Base-by-base conservation (phyloP, 2,888 invertebrate genomes). In the Lathronympha strigana region DNA sequence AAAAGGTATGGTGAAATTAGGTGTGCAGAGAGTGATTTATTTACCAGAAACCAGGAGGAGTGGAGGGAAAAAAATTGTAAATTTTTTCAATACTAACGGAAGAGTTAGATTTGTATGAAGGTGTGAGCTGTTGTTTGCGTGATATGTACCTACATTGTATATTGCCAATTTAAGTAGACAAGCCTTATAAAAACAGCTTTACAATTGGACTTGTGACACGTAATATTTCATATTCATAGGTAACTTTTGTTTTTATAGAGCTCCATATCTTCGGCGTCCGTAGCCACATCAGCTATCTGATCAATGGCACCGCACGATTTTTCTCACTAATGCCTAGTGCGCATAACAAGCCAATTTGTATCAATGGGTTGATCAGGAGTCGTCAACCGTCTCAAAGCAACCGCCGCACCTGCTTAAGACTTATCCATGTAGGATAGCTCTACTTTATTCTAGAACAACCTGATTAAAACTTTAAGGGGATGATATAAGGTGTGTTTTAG, bases 371-470 rank as follows among this genome's bases (percentile, higher is more conserved):
- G 82, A 86, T 86, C 83, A 79, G 74, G 73, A 75, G 76, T 76
- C 81, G 78, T 83, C 81, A 78, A 73, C 73, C 72, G 71, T 78
- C 78, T 82, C 87, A 87, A 89, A 88, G 87, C 76, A 66, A 72
- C 86, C 85, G 86, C 84, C 82, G 84, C 88, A 87, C 83, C 86
- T 87, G 84, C 85, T 86, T 85, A 84, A 78, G 77, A 78, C 76
- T 82, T 84, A 83, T 85, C 80, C 82, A 69, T 73, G 75, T 85
- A 85, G 86, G 84, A 80, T 76, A 78, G 73, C 72, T 74, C 73
- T 72, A 76, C 71, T 67, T 58, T 67, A 68, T 69, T 43, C 21
- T 50, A 19, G 43, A 0, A 43, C 63, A 31, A 15, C 17, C n/a
- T 68, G 62, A 67, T 66, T 67, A 71, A 21, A 67, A 66, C 69